These are phyloP conservation scores for Calliopsis andreniformis DNA, from an alignment of 1,140 invertebrate genomes.

Conservation along the genomic window DNA sequence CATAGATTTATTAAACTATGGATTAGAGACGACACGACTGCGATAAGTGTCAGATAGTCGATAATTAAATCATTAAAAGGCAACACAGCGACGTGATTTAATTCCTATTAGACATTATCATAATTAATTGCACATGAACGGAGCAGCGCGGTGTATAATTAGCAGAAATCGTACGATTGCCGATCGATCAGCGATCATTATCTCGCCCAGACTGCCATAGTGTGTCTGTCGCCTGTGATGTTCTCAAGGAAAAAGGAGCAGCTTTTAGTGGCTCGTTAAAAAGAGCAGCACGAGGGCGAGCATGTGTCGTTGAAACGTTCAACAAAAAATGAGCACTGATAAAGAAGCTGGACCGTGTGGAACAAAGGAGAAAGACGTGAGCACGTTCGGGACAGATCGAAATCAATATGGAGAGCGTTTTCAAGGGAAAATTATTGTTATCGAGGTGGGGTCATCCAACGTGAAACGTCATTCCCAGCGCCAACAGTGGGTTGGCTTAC, in stretches of 20 bases:
- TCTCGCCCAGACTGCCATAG: not conserved
- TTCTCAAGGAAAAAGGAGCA: not conserved
- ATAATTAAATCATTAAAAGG: conserved; percentile 39
- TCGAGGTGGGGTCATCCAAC: conserved; percentile 17
- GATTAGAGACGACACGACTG: conserved; percentile 21
- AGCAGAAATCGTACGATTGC: conserved; percentile 5
- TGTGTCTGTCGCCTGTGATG: not conserved
- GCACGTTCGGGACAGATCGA: conserved; percentile 21
- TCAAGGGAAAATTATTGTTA: conserved; percentile 56
- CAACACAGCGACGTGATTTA: conserved; percentile 7
- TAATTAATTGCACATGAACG: conserved; percentile 32
- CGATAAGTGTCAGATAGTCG: conserved; percentile 7
- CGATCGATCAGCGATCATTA: conserved; percentile 31
- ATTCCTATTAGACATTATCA: conserved; percentile 11
- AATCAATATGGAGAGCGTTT: conserved; percentile 57
- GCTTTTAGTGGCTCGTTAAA: not conserved
- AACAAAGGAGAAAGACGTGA: not conserved
- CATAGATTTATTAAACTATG: not conserved
- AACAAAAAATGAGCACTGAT: not conserved
- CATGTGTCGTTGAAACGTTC: not conserved
- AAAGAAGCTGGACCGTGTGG: not conserved
- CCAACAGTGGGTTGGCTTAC: conserved; percentile 1
- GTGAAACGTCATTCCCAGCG: conserved; percentile 51
- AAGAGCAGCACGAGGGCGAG: not conserved
- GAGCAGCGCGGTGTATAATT: conserved; percentile 22